These are phyloP conservation scores for Diaperis boleti DNA, from an alignment of 2,888 invertebrate genomes.

Conservation along the genomic window DNA sequence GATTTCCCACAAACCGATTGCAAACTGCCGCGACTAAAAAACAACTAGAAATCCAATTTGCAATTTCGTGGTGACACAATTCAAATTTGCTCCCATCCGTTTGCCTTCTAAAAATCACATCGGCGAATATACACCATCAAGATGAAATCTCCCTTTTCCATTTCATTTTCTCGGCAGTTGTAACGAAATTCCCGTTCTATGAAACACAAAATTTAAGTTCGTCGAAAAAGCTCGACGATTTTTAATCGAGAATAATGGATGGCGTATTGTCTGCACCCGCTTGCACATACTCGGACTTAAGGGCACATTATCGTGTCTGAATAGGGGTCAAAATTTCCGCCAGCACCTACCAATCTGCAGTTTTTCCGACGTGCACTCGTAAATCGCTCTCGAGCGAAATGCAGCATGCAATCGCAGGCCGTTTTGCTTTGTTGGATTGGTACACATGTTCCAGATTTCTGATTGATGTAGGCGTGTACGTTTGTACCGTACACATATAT, in stretches of 20 bases:
- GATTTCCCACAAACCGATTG: too few relatives aligned
- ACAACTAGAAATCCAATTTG: too few relatives aligned
- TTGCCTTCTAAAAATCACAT: background rate
- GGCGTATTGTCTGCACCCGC: slow-evolving; percentile 11
- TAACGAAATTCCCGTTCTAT: slow-evolving; percentile 6
- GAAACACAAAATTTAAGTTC: slow-evolving; percentile 12
- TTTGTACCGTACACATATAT: slow-evolving; percentile 58
- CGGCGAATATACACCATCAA: background rate
- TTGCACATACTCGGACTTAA: slow-evolving; percentile 25
- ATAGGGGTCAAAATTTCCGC: slow-evolving; percentile 3
- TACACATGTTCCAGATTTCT: slow-evolving; percentile 59
- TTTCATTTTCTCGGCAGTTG: background rate
- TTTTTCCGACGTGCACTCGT: background rate
- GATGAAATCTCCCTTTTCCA: background rate
- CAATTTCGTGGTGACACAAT: too few relatives aligned
- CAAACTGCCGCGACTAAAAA: too few relatives aligned
- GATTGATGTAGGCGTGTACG: slow-evolving; percentile 57
- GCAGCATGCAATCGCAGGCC: slow-evolving; percentile 46
- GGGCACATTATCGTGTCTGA: slow-evolving; percentile 30
- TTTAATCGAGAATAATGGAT: slow-evolving; percentile 19
- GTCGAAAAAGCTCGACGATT: slow-evolving; percentile 11
- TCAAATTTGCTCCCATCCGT: background rate
- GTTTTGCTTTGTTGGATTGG: slow-evolving; percentile 52
- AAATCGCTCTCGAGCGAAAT: slow-evolving; percentile 6
- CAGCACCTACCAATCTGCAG: too few relatives aligned